Evolutionary conservation across 2,888 invertebrate genomes (phyloP).

Genomic region (Eurois occulta): DNA sequence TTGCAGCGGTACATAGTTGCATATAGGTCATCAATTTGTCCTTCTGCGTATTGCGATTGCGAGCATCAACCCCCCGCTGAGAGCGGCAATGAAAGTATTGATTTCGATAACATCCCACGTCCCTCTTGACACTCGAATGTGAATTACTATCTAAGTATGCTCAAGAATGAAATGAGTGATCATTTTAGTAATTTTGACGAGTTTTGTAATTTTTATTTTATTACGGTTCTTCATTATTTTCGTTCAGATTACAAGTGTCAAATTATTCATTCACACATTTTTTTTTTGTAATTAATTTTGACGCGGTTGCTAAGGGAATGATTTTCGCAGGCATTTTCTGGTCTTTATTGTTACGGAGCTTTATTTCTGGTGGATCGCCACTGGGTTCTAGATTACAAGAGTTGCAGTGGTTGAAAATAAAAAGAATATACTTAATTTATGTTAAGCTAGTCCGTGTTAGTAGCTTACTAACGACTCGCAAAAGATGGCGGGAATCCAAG

Average conservation of each 20-base stretch:
- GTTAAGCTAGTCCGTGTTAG: slow-evolving; percentile 13
- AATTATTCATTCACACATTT: background rate
- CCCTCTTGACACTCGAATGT: background rate
- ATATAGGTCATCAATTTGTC: slow-evolving; percentile 15
- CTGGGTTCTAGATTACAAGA: background rate
- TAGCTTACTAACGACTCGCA: slow-evolving; percentile 3
- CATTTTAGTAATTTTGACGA: background rate
- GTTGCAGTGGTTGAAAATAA: background rate
- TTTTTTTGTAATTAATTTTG: background rate
- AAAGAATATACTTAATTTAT: slow-evolving; percentile 27
- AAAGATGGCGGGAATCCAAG: slow-evolving; percentile 50
- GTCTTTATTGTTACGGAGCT: background rate
- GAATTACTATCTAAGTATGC: background rate
- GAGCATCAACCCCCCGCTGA: background rate
- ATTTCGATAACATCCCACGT: slow-evolving; percentile 12
- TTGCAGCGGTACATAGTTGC: background rate
- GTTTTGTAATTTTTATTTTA: background rate
- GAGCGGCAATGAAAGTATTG: slow-evolving; percentile 26
- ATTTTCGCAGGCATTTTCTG: background rate
- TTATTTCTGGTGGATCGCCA: background rate
- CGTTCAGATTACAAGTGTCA: background rate
- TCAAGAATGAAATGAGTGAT: background rate
- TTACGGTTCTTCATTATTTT: background rate
- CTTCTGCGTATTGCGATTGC: background rate
- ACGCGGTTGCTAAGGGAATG: background rate